These are phyloP conservation scores for Notarius quadriscutis DNA, from an alignment of 2,113 vertebrate genomes.

Conservation along the genomic window DNA sequence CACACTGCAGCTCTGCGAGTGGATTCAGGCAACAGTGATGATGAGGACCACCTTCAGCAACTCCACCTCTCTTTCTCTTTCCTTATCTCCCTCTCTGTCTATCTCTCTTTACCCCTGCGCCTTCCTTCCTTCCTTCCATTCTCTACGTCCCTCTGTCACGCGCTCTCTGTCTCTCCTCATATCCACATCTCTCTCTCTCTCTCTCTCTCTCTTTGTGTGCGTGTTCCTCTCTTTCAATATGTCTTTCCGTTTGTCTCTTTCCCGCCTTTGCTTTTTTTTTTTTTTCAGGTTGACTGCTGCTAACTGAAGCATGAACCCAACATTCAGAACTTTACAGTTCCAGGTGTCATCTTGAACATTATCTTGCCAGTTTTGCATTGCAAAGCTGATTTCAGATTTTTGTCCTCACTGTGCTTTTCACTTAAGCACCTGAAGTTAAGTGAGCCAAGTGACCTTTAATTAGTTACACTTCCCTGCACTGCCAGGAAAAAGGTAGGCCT, in stretches of 20 bases:
- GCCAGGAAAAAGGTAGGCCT: background rate
- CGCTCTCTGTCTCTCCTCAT: constrained; percentile 49
- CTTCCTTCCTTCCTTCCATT: constrained; percentile 20
- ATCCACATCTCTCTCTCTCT: constrained; percentile 2
- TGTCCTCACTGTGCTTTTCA: background rate
- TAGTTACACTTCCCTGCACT: background rate
- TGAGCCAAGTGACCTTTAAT: background rate
- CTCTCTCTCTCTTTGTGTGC: background rate
- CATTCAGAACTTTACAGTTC: background rate
- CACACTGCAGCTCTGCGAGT: constrained; percentile 56
- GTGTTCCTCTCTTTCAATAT: too few relatives aligned
- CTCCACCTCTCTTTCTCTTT: constrained; percentile 44
- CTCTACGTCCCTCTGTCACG: background rate
- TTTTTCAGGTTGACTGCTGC: background rate
- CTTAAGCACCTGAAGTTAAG: background rate
- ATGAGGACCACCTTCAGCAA: constrained; percentile 64
- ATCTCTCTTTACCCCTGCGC: constrained; percentile 37
- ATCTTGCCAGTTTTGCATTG: background rate
- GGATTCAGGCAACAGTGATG: constrained; percentile 44
- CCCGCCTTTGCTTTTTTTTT: background rate
- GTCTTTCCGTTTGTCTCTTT: background rate
- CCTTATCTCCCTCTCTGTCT: constrained; percentile 45
- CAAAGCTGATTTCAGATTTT: background rate
- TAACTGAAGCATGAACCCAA: background rate
- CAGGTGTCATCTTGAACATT: background rate